A percentile compares a stretch with the other conserved stretches of the same genome.
phyloP scores from a whole-genome alignment of 2,113 vertebrate genomes.

The Gobio gobio region DNA sequence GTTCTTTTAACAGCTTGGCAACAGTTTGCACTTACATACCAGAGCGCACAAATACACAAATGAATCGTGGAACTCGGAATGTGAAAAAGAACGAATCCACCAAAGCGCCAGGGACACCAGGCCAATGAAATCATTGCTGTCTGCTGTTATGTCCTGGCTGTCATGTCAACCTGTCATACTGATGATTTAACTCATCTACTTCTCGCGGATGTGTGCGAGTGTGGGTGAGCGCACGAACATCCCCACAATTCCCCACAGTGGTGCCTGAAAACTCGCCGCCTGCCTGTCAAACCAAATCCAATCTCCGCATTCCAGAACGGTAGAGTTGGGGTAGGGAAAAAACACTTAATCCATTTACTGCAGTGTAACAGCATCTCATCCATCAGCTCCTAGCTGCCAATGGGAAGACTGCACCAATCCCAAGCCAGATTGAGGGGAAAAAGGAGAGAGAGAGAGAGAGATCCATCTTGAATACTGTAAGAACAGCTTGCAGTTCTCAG shows the following conservation, averaged over 20 bases:
- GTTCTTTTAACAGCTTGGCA: slow-evolving; percentile 21
- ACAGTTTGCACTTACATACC: slow-evolving; percentile 11
- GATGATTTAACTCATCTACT: slow-evolving; percentile 43
- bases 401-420: slow-evolving; percentile 37
- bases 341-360: slow-evolving; percentile 41
- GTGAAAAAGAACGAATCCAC: background rate
- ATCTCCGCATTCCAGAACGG: slow-evolving; percentile 37
- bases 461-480: slow-evolving; percentile 13
- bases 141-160: slow-evolving; percentile 39
- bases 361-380: slow-evolving; percentile 47
- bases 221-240: background rate
- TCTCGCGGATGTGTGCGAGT: background rate
- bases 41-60: slow-evolving; percentile 7
- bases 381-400: slow-evolving; percentile 35
- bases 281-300: slow-evolving; percentile 44
- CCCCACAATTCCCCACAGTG: slow-evolving; percentile 17
- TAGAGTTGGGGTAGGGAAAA: slow-evolving; percentile 15
- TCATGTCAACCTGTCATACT: slow-evolving; percentile 41
- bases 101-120: background rate
- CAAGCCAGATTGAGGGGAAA: slow-evolving; percentile 15
- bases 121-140: slow-evolving; percentile 37
- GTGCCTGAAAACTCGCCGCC: slow-evolving; percentile 14
- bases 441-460: background rate
- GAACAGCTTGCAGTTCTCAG: slow-evolving; percentile 22
- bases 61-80: background rate